Percentiles rank a stretch among this genome's conserved stretches.
These are phyloP conservation scores for Polyergus mexicanus DNA, from an alignment of 1,140 invertebrate species.

Conservation along the genomic window DNA sequence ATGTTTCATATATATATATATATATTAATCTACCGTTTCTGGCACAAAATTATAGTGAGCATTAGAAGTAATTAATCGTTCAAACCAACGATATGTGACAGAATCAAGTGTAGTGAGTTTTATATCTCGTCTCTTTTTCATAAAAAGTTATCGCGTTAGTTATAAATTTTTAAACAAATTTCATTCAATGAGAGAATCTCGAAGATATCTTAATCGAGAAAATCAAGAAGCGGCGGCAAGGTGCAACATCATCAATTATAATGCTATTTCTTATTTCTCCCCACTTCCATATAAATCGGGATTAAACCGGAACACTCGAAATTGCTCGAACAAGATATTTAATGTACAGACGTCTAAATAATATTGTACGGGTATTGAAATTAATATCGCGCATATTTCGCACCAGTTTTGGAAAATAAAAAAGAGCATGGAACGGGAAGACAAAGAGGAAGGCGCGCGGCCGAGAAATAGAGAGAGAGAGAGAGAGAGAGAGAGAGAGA, in stretches of 20 bases:
- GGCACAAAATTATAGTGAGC: no score
- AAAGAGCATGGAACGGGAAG: neutral
- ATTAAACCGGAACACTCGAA: neutral
- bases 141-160: neutral
- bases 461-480: constrained; percentile 10
- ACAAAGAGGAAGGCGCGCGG: neutral
- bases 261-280: neutral
- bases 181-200: neutral
- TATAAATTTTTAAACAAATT: neutral
- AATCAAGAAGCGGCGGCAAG: neutral
- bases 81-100: constrained; percentile 1
- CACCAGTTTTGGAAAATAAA: constrained; percentile 4
- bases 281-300: neutral
- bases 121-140: neutral
- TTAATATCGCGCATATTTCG: neutral
- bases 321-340: neutral
- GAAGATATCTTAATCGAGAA: neutral
- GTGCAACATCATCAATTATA: neutral
- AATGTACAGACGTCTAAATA: constrained; percentile 10
- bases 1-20: constrained; percentile 15
- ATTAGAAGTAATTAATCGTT: no score
- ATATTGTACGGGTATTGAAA: neutral
- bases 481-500: neutral
- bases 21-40: neutral
- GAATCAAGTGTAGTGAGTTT: neutral